These are phyloP conservation scores for Sebastes cheni DNA, from an alignment of 2,797 vertebrate species.

Conservation along the genomic window DNA sequence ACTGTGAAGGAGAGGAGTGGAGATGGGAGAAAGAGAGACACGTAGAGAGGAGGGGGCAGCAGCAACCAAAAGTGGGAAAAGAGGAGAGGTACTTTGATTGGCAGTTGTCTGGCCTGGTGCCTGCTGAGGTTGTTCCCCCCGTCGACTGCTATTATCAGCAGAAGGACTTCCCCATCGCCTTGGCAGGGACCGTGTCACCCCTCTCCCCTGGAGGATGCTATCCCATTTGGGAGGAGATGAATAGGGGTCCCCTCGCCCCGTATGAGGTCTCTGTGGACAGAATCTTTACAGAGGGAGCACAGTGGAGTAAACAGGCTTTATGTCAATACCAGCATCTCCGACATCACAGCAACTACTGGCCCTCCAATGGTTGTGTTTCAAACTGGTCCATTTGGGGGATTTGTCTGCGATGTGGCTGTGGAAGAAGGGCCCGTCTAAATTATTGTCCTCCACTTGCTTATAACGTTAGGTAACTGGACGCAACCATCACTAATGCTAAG, in stretches of 20 bases:
- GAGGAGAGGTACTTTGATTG: slow-evolving; percentile 75
- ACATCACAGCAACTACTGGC: slow-evolving; percentile 35
- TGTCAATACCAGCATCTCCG: slow-evolving; percentile 71
- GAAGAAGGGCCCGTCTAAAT: not conserved
- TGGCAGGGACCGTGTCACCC: slow-evolving; percentile 78
- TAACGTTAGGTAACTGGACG: no score
- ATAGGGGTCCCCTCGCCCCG: slow-evolving; percentile 78
- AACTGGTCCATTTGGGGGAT: not conserved
- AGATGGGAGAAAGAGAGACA: slow-evolving; percentile 38
- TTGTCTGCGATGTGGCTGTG: not conserved
- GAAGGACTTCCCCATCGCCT: slow-evolving; percentile 84
- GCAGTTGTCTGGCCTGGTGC: slow-evolving; percentile 81
- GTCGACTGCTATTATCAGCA: slow-evolving; percentile 88
- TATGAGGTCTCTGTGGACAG: slow-evolving; percentile 78
- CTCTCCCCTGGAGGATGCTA: slow-evolving; percentile 81
- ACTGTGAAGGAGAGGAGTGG: slow-evolving; percentile 38
- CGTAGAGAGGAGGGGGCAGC: slow-evolving; percentile 36
- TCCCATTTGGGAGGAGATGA: slow-evolving; percentile 82
- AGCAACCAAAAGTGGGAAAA: slow-evolving; percentile 48
- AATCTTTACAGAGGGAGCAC: slow-evolving; percentile 72
- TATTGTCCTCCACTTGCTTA: not conserved
- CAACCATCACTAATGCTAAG: no score
- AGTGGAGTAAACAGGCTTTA: slow-evolving; percentile 77
- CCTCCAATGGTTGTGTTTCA: slow-evolving; percentile 1
- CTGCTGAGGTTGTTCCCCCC: slow-evolving; percentile 86